Evolutionary conservation across 2,888 invertebrate genomes (phyloP), one percentile per base, ranked within the genome.

Genomic region (Cryptocephalus moraei): DNA sequence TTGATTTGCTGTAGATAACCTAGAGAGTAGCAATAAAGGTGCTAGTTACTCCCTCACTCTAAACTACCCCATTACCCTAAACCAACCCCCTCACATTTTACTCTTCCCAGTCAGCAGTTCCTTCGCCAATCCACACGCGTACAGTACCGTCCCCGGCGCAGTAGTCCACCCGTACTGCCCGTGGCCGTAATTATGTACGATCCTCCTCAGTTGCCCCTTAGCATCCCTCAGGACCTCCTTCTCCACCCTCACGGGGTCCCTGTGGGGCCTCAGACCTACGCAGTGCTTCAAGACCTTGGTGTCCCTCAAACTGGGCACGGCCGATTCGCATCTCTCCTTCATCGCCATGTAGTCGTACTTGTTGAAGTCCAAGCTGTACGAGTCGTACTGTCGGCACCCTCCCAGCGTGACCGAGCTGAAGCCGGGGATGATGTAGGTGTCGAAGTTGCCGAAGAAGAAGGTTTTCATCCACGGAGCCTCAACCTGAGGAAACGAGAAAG

Each of bases 151-250:
- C 8, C 94, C 94, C 32, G 94, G 94, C 6, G 91, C 86, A 34
- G 90, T 81, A 49, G 87, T 86, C 0, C 95, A 86, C 0, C 95
- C 95, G 65, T 93, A 92, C 0, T 92, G 93, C 0, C 94, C 93
- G 66, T 95, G 95, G 0, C 95, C 95, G 65, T 95, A 95, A 69
- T 94, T 91, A 66, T 96, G 95, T 8, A 95, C 83, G 33, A 94
- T 75, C 75, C 81, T 76, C 75, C 81, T 76, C 1, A 74, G 51
- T 8, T 3, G 11, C 53, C 66, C 73, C 54, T 73, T 65, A 1
- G 77, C 77, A 9, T 67, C 52, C 33, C 52, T 47, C 14, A 66
- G 51, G 22, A 59, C 54, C 62, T 88, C 86, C 0, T 75, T 70
- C 61, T 88, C 90, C 52, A 92, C 81, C 57, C 91, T 73, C 14